A percentile compares a stretch with the other conserved stretches of the same genome.
These are phyloP conservation scores for Brachyhypopomus gauderio DNA, from an alignment of 2,113 vertebrate genomes.

Conservation along the genomic window DNA sequence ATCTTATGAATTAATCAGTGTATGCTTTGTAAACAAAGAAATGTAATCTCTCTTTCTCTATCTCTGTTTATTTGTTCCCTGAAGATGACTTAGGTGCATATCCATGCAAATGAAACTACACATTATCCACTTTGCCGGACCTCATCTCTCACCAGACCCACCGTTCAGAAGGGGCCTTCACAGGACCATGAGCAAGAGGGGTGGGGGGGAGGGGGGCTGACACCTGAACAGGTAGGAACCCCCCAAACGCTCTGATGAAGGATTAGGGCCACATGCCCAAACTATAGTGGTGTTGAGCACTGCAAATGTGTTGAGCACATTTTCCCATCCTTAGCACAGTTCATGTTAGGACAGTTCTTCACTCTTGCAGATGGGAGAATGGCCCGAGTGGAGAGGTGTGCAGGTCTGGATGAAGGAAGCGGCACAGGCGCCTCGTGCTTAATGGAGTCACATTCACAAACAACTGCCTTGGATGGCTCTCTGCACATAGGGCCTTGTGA, in stretches of 20 bases:
- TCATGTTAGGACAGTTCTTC: background rate
- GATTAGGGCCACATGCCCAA: too few relatives aligned
- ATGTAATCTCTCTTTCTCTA: background rate
- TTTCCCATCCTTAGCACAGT: too few relatives aligned
- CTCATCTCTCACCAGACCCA: constrained; percentile 86
- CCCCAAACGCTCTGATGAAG: background rate
- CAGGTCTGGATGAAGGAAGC: constrained; percentile 11
- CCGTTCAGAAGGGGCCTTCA: constrained; percentile 80
- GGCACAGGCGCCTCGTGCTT: background rate
- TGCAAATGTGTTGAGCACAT: background rate
- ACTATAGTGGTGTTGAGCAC: too few relatives aligned
- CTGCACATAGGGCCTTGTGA: background rate
- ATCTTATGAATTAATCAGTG: too few relatives aligned
- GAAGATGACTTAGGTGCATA: constrained; percentile 91
- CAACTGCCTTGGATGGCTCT: constrained; percentile 1
- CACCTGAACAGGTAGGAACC: constrained; percentile 82
- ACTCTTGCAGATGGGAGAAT: constrained; percentile 29
- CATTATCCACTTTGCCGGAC: constrained; percentile 88
- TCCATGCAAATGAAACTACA: constrained; percentile 89
- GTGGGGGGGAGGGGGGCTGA: constrained; percentile 73
- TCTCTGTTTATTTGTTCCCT: background rate
- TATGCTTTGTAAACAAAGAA: too few relatives aligned
- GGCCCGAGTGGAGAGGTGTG: background rate
- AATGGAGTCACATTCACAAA: background rate
- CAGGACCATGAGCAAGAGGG: constrained; percentile 82